Evolutionary conservation across 2,113 vertebrate genomes (phyloP).

Genomic region (Coreoperca whiteheadi): DNA sequence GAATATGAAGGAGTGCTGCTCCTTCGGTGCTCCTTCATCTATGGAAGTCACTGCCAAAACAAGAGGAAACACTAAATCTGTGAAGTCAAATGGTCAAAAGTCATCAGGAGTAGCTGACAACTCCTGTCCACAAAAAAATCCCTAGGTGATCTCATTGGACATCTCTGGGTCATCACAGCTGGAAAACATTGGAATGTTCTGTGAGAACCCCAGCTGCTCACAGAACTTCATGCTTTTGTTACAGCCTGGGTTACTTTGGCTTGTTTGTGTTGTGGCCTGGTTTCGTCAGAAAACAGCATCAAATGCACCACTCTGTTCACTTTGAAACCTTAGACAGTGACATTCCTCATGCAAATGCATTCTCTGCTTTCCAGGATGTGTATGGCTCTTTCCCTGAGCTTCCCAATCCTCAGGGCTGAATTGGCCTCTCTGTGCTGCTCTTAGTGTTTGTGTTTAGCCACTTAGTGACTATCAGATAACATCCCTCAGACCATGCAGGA

Average conservation of each 20-base stretch:
- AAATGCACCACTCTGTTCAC: background rate
- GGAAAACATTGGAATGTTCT: conserved; percentile 15
- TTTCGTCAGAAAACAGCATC: conserved; percentile 7
- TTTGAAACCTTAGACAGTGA: conserved; percentile 27
- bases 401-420: conserved; percentile 18
- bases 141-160: conserved; percentile 51
- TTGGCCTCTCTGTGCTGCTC: conserved; percentile 24
- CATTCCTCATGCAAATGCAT: conserved; percentile 38
- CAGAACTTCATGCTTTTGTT: background rate
- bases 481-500: conserved; percentile 47
- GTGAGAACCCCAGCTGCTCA: conserved; percentile 10
- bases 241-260: background rate
- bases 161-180: conserved; percentile 40
- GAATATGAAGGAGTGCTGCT: conserved; percentile 64
- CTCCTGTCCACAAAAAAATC: conserved; percentile 42
- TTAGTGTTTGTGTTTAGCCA: conserved; percentile 74
- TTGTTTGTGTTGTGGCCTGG: background rate
- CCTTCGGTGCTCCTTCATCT: conserved; percentile 51
- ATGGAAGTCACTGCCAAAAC: conserved; percentile 58
- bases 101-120: conserved; percentile 49
- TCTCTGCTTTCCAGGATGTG: conserved; percentile 59
- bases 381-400: conserved; percentile 14
- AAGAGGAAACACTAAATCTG: conserved; percentile 60
- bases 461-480: conserved; percentile 78
- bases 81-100: conserved; percentile 60